Evolutionary conservation across 2,113 vertebrate species (phyloP).

Genomic region (Callipepla californica): DNA sequence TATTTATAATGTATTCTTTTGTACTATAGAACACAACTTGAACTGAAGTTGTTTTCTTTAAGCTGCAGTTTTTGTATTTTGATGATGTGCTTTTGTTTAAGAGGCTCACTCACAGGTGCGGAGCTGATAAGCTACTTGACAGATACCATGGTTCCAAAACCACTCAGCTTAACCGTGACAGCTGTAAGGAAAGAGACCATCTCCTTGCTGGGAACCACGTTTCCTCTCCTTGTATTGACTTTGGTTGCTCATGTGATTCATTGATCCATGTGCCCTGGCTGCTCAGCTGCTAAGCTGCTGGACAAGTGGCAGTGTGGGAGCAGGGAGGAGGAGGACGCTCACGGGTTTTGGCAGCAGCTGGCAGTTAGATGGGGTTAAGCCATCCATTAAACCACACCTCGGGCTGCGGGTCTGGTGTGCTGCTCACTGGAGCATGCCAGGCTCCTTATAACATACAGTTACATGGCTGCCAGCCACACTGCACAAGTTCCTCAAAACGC

Average conservation of each 20-base stretch:
- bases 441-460: fast-evolving
- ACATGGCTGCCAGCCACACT: neutral
- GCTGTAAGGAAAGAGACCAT: neutral
- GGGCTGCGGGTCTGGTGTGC: neutral
- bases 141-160: neutral
- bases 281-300: neutral
- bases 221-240: neutral
- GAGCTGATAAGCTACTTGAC: neutral
- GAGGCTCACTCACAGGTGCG: fast-evolving
- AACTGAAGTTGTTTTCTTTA: neutral
- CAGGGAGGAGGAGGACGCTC: neutral
- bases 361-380: neutral
- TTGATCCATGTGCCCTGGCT: neutral
- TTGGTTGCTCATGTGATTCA: neutral
- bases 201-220: neutral
- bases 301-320: neutral
- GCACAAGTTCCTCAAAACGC: neutral
- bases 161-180: neutral
- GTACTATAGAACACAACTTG: neutral
- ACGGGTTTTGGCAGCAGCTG: neutral
- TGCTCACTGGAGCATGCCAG: neutral
- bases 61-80: neutral
- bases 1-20: neutral
- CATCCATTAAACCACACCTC: neutral
- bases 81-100: neutral